phyloP scores from a whole-genome alignment of 2,888 invertebrate species.

The Megaustenia siamemsis region DNA sequence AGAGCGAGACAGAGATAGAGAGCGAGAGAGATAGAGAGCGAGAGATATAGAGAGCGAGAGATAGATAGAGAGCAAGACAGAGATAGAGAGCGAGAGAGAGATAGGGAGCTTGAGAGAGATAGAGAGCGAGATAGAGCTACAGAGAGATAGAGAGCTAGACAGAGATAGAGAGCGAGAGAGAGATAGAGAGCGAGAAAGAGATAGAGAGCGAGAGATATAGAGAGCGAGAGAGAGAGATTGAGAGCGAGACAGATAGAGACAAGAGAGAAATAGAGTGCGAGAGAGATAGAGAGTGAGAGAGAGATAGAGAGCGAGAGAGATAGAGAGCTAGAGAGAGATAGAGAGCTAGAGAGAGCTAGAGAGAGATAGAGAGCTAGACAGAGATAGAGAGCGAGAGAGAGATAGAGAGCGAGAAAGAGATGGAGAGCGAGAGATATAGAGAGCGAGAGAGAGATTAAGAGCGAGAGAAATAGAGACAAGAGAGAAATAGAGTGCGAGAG shows the following conservation, averaged over 20 bases:
- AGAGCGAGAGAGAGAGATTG: no score
- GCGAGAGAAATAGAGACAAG: not conserved
- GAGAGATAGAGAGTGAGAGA: not conserved
- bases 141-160: no score
- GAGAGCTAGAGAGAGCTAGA: not conserved
- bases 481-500: not conserved
- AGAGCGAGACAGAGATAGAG: no score
- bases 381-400: not conserved
- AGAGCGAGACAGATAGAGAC: not conserved
- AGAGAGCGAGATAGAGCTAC: no score
- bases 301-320: not conserved
- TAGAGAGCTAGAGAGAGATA: not conserved
- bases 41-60: no score
- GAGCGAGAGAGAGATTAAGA: not conserved
- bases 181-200: no score
- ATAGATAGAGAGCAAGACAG: no score
- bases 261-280: not conserved
- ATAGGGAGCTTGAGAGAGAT: no score
- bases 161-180: no score
- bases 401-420: slow-evolving; percentile 27
- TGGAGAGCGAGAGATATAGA: not conserved
- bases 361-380: not conserved
- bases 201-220: no score
- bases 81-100: no score
- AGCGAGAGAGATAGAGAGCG: no score